A percentile compares a stretch with the other conserved stretches of the same genome.
These are phyloP conservation scores for Temnothorax rugatulus DNA, from an alignment of 2,888 invertebrate species.

Conservation along the genomic window DNA sequence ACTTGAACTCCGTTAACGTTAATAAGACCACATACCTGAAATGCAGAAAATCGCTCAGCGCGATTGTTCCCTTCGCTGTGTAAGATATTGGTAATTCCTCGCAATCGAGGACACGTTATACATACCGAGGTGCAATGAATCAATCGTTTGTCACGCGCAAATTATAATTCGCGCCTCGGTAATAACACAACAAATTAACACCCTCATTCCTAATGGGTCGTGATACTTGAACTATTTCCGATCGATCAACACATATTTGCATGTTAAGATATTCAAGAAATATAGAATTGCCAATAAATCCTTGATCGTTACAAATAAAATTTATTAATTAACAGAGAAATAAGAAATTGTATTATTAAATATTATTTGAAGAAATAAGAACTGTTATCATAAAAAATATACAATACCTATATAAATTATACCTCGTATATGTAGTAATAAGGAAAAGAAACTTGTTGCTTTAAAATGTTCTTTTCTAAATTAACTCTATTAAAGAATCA, in stretches of 20 bases:
- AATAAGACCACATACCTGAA: conserved; percentile 30
- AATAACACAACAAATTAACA: conserved; percentile 22
- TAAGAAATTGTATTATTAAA: neutral
- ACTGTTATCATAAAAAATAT: neutral
- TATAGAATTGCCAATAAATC: neutral
- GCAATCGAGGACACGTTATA: conserved; percentile 38
- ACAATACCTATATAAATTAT: neutral
- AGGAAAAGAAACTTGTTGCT: neutral
- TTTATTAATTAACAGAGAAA: neutral
- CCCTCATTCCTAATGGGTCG: conserved; percentile 5
- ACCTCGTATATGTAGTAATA: neutral
- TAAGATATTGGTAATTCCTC: conserved; percentile 13
- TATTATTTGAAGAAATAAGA: neutral
- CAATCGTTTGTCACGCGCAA: conserved; percentile 30
- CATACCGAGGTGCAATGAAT: conserved; percentile 36
- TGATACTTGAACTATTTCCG: conserved; percentile 25
- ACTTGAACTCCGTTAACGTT: conserved; percentile 6
- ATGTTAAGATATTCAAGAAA: neutral
- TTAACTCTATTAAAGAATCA: neutral
- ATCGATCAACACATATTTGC: neutral
- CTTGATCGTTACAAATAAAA: neutral
- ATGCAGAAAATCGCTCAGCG: conserved; percentile 32
- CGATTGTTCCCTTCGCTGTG: conserved; percentile 34
- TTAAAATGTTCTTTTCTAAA: neutral
- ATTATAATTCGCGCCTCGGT: conserved; percentile 33